Percentiles rank a stretch among this genome's conserved stretches.
Evolutionary conservation across 2,888 invertebrate genomes (phyloP).

Genomic region (Conops quadrifasciatus): DNA sequence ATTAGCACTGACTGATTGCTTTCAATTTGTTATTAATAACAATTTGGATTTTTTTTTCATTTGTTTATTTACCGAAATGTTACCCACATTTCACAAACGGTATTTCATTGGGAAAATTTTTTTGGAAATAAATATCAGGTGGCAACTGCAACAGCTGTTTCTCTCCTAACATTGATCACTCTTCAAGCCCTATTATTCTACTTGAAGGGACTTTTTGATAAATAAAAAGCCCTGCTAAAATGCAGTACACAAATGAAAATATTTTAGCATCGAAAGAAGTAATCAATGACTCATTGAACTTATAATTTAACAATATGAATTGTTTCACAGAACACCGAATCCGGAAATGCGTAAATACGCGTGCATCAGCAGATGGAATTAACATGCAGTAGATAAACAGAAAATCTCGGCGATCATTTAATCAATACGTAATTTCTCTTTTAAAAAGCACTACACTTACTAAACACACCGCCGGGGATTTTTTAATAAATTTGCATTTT

Average conservation of each 20-base stretch:
- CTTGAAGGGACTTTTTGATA: not conserved
- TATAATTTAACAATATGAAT: too few species aligned
- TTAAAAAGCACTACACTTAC: conserved; percentile 8
- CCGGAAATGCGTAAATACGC: not conserved
- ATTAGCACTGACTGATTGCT: too few species aligned
- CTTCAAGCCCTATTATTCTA: not conserved
- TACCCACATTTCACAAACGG: too few species aligned
- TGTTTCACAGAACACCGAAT: too few species aligned
- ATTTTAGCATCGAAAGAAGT: not conserved
- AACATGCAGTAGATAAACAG: too few species aligned
- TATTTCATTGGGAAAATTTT: too few species aligned
- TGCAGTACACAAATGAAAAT: not conserved
- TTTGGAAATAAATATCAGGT: not conserved
- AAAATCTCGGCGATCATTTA: too few species aligned
- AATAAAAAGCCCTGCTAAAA: not conserved
- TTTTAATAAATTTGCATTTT: too few species aligned
- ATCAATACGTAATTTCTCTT: not conserved
- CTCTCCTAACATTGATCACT: not conserved
- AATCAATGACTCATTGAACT: not conserved
- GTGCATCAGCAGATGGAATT: not conserved
- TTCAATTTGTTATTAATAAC: too few species aligned
- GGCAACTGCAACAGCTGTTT: conserved; percentile 1
- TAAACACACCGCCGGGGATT: not conserved
- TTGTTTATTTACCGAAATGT: too few species aligned
- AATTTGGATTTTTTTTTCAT: too few species aligned